These are phyloP conservation scores for Anoplius nigerrimus DNA, from an alignment of 2,888 invertebrate genomes.

Conservation along the genomic window DNA sequence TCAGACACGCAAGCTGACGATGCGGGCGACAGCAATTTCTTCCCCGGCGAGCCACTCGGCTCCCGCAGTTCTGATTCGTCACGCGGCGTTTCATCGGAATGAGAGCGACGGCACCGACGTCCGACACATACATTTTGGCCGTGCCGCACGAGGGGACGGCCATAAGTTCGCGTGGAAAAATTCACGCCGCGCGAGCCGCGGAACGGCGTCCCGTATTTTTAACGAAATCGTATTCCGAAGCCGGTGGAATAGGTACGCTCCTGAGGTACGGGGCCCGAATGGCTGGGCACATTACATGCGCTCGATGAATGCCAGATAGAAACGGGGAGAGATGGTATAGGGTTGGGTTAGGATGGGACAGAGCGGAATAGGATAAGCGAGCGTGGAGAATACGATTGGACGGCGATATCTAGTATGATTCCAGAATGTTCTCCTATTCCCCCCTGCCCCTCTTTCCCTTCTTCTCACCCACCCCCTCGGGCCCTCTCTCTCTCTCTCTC, in stretches of 20 bases:
- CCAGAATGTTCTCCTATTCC: constrained; percentile 52
- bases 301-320: constrained; percentile 62
- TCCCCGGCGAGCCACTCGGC: too few relatives aligned
- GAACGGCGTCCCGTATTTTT: constrained; percentile 31
- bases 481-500: constrained; percentile 12
- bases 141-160: constrained; percentile 1
- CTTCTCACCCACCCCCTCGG: too few relatives aligned
- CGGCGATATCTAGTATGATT: constrained; percentile 62
- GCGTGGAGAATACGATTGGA: constrained; percentile 58
- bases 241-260: constrained; percentile 18
- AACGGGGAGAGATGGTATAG: constrained; percentile 26
- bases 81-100: too few relatives aligned
- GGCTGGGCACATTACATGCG: constrained; percentile 56
- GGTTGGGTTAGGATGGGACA: constrained; percentile 38
- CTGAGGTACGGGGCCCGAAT: constrained; percentile 24
- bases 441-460: constrained; percentile 21
- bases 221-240: constrained; percentile 9
- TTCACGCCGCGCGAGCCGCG: constrained; percentile 2
- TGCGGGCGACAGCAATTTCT: too few relatives aligned
- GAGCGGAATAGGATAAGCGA: constrained; percentile 59
- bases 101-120: too few relatives aligned
- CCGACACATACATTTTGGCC: neutral
- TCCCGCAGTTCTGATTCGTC: too few relatives aligned
- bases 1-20: too few relatives aligned
- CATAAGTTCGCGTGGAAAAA: constrained; percentile 13